Percentiles rank a stretch among this genome's conserved stretches.
phyloP scores from a whole-genome alignment of 2,797 vertebrate species.

The Carcharodon carcharias region DNA sequence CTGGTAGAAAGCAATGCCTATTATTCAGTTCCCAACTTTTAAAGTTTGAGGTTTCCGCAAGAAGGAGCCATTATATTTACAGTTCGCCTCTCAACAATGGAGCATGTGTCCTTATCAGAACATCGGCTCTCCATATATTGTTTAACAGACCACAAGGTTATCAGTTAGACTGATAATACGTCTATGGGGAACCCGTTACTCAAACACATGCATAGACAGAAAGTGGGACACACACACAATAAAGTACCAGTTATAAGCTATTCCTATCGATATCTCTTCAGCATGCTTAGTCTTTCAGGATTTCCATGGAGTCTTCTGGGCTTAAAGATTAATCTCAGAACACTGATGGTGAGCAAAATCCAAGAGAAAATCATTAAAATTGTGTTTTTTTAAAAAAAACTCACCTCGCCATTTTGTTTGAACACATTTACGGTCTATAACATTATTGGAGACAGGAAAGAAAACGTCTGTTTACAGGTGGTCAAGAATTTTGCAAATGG shows the following conservation, averaged over 20 bases:
- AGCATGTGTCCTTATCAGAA: constrained; percentile 49
- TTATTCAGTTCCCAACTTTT: background rate
- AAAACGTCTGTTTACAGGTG: no score
- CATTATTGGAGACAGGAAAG: background rate
- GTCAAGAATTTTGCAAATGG: no score
- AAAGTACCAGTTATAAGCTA: background rate
- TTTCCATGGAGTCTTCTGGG: background rate
- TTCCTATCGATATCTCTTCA: background rate
- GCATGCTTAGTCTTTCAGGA: background rate
- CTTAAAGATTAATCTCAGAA: background rate
- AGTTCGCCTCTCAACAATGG: constrained; percentile 54
- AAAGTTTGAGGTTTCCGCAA: background rate
- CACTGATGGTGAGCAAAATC: no score
- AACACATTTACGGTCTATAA: background rate
- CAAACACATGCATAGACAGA: constrained; percentile 52
- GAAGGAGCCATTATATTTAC: background rate
- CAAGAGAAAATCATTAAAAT: background rate
- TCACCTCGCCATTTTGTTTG: background rate
- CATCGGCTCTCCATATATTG: constrained; percentile 60
- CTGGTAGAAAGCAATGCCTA: background rate
- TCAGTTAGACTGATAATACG: constrained; percentile 69
- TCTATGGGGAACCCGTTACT: constrained; percentile 55
- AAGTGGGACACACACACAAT: background rate
- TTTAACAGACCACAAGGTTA: constrained; percentile 69
- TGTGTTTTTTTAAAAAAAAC: background rate